Evolutionary conservation across 2,888 invertebrate genomes (phyloP), one percentile per base, ranked within the genome.

Genomic region (Melieria omissa): DNA sequence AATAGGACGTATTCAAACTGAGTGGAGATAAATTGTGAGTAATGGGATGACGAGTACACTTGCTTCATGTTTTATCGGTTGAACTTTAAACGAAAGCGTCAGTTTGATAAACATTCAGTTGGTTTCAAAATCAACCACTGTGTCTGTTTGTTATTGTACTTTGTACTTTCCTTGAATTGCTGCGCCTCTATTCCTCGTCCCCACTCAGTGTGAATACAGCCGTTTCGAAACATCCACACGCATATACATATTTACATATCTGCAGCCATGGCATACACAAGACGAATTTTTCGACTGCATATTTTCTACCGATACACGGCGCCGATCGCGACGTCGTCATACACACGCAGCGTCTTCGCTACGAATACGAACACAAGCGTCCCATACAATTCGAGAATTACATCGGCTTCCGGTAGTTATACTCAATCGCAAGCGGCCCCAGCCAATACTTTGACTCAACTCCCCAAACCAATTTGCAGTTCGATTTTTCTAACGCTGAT

Each of bases 331-430:
- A 95, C 3, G 91, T 96, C 0, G 91, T 93, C 46, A 85, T 89
- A 80, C 89, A 97, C 68, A 91, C 95, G 0, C 95, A 97, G 86
- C 89, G 93, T 67, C 89, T 89, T 82, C 89, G 93, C 49, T 91
- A 90, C 82, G 90, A 92, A 47, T 84, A 87, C 1, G 88, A 90
- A 0, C 89, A 92, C 64, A 88, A 89, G 76, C 89, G 94, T 14
- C 96, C 97, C 0, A 90, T 90, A 29, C 95, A 95, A 86, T 88
- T 93, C 82, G 88, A 90, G 55, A 90, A 93, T 0, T 97, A 96
- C 84, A 71, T 92, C 8, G 89, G 88, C 41, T 81, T 90, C 7
- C 82, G 85, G 76, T 85, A 80, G 70, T 73, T 74, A 52, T 7
- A 3, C 5, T 7, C 42, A 44, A 9, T 45, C 14, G n/a, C 3